phyloP scores from a whole-genome alignment of 2,888 invertebrate genomes.

The Pristionchus exspectatus region DNA sequence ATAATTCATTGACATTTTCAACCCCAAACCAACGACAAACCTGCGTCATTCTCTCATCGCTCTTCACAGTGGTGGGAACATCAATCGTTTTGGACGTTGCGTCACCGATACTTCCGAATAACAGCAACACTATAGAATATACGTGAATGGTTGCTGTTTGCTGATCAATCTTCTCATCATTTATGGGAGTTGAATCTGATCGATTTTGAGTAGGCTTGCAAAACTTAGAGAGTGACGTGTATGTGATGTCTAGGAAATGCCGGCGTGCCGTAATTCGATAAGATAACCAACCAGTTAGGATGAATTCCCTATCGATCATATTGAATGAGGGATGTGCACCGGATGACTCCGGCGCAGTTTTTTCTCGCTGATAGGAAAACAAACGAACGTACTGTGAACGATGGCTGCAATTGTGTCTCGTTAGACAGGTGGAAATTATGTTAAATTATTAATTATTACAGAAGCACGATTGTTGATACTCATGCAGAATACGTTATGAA shows the following conservation, averaged over 20 bases:
- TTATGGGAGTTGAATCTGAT: too few relatives aligned
- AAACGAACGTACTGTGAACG: too few relatives aligned
- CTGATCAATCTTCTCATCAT: too few relatives aligned
- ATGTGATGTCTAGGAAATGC: not conserved
- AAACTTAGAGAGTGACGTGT: not conserved
- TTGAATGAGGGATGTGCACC: not conserved
- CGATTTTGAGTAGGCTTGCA: not conserved
- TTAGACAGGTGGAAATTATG: too few relatives aligned
- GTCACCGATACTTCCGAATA: not conserved
- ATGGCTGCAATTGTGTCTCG: too few relatives aligned
- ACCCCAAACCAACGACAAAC: not conserved
- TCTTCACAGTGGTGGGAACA: not conserved
- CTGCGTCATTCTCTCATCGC: not conserved
- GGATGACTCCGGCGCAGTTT: not conserved
- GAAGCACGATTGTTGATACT: too few relatives aligned
- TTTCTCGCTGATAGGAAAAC: not conserved
- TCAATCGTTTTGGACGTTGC: not conserved
- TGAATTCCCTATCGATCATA: conserved; percentile 4
- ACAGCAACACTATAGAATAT: conserved; percentile 3
- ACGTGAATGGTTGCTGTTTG: too few relatives aligned
- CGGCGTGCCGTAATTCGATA: conserved; percentile 11
- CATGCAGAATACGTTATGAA: too few relatives aligned
- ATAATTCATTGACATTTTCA: too few relatives aligned
- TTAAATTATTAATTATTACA: too few relatives aligned
- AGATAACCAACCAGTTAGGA: conserved; percentile 32